Percentiles rank a stretch among this genome's conserved stretches.
Conservation (phyloP, 2,888 invertebrate genomes). For the Plagodis pulveraria region DNA sequence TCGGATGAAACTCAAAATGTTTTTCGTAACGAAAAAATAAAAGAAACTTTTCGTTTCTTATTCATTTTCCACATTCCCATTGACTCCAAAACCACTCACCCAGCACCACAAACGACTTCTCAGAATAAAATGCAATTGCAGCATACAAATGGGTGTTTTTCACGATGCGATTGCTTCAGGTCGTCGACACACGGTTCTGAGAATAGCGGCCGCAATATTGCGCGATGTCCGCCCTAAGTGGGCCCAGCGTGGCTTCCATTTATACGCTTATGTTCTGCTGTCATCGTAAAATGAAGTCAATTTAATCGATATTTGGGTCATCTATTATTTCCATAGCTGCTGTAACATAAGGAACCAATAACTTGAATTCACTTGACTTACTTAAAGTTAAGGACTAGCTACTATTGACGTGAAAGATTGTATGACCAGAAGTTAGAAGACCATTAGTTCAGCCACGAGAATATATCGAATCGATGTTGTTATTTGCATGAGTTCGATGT, state of each 20-base stretch:
- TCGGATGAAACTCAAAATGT: too few species aligned
- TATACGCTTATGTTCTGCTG: conserved; percentile 42
- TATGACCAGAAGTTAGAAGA: too few species aligned
- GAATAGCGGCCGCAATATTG: conserved; percentile 62
- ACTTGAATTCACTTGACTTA: too few species aligned
- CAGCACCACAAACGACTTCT: conserved; percentile 22
- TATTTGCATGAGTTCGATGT: too few species aligned
- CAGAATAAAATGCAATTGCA: conserved; percentile 33
- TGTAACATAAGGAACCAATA: too few species aligned
- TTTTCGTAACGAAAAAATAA: too few species aligned
- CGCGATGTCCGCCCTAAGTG: conserved; percentile 60
- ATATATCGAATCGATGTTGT: too few species aligned
- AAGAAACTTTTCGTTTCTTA: conserved; percentile 1
- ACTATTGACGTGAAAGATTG: too few species aligned
- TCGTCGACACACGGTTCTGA: conserved; percentile 60
- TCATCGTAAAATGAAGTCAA: conserved; percentile 1
- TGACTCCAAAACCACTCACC: conserved; percentile 15
- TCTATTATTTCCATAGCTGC: too few species aligned
- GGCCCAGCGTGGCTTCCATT: conserved; percentile 53
- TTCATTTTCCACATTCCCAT: background rate
- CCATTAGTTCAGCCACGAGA: too few species aligned
- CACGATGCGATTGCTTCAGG: conserved; percentile 17
- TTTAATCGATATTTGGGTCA: background rate
- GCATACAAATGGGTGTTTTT: conserved; percentile 25
- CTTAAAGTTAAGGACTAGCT: too few species aligned